Conservation (phyloP, 2,113 vertebrate species). For the Pelusios castaneus region DNA sequence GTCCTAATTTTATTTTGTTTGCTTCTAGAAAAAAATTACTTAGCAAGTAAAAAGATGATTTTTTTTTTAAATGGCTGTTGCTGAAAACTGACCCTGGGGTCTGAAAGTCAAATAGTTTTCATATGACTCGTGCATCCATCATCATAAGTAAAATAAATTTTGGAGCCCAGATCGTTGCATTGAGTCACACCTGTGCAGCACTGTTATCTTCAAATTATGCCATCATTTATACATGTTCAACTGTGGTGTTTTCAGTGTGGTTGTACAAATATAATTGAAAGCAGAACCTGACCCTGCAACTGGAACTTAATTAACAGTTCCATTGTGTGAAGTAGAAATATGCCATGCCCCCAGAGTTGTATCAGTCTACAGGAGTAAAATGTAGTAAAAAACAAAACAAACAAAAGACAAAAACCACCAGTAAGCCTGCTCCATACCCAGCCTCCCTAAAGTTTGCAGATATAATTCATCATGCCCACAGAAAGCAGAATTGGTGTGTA, state of each 20-base stretch:
- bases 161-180: background rate
- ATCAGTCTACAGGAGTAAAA: background rate
- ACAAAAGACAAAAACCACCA: background rate
- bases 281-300: background rate
- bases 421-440: background rate
- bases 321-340: background rate
- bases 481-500: background rate
- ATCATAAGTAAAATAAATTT: background rate
- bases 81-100: background rate
- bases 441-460: background rate
- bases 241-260: background rate
- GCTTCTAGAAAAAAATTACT: background rate
- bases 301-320: background rate
- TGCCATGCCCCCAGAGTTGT: background rate
- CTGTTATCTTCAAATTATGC: background rate
- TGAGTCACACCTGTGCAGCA: background rate
- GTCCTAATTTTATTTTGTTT: background rate
- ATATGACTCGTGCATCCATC: background rate
- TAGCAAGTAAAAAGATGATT: background rate
- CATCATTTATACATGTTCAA: accelerated
- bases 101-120: background rate
- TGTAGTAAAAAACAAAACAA: background rate
- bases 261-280: background rate
- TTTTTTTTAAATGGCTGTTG: background rate
- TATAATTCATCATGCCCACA: background rate